Evolutionary conservation across 2,797 vertebrate genomes (phyloP).

Genomic region (Neosilurus mollespiculum): DNA sequence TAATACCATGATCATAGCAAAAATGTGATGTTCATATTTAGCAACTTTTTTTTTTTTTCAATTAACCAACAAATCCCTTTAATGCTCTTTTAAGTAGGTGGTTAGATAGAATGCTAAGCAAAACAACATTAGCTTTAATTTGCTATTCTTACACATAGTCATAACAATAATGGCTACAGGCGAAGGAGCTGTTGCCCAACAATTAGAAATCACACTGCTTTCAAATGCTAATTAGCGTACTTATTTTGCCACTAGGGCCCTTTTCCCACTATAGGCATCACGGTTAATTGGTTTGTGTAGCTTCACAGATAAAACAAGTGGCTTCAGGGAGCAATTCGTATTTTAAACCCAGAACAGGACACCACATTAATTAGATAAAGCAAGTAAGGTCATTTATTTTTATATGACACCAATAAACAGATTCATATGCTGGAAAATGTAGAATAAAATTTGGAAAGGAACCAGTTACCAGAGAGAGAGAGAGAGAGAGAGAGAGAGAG

Average conservation of each 20-base stretch:
- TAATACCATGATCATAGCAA: neutral
- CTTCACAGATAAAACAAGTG: constrained; percentile 48
- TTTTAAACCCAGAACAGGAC: constrained; percentile 55
- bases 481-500: neutral
- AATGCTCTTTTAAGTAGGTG: neutral
- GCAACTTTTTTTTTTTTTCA: neutral
- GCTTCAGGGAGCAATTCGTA: constrained; percentile 36
- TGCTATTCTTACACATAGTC: constrained; percentile 3
- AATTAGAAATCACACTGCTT: constrained; percentile 39
- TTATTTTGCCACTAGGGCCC: constrained; percentile 37
- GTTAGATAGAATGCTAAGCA: constrained; percentile 3
- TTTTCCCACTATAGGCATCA: constrained; percentile 41
- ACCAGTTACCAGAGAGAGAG: neutral
- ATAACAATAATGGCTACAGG: constrained; percentile 26
- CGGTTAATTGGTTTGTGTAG: constrained; percentile 48
- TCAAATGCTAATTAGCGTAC: constrained; percentile 45
- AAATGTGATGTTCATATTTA: neutral
- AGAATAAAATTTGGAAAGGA: constrained; percentile 1
- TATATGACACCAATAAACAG: constrained; percentile 50
- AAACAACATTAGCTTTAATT: constrained; percentile 34
- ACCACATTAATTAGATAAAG: constrained; percentile 50
- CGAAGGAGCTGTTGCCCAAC: constrained; percentile 38
- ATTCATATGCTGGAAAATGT: constrained; percentile 37
- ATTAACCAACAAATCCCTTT: neutral
- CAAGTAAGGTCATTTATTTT: constrained; percentile 49